Percentiles rank a stretch among this genome's conserved stretches.
Evolutionary conservation across 1,140 invertebrate genomes (phyloP).

Genomic region (Acromyrmex echinatior): DNA sequence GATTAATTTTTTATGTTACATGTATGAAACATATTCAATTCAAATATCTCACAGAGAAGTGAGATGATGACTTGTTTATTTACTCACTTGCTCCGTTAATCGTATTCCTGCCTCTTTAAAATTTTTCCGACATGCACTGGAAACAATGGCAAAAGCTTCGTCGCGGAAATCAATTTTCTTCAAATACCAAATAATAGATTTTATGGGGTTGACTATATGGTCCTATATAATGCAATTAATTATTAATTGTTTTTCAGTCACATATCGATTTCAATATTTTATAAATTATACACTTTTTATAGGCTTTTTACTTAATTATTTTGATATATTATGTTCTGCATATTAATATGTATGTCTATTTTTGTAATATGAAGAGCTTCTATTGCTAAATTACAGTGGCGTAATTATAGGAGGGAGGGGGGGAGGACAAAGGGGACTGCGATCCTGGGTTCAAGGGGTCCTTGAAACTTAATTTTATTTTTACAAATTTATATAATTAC

Average conservation of each 20-base stretch:
- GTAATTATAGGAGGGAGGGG: no score
- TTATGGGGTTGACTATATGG: conserved; percentile 83
- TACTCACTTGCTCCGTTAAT: conserved; percentile 74
- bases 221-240: conserved; percentile 74
- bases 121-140: conserved; percentile 59
- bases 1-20: background rate
- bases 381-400: background rate
- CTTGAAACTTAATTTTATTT: no score
- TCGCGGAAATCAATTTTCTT: conserved; percentile 84
- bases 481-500: no score
- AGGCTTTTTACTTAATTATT: background rate
- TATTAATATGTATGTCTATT: background rate
- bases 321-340: background rate
- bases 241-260: background rate
- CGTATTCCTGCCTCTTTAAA: conserved; percentile 74
- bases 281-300: no score
- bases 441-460: no score
- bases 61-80: conserved; percentile 2
- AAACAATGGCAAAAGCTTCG: conserved; percentile 84
- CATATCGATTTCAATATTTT: background rate
- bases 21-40: background rate
- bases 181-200: conserved; percentile 84
- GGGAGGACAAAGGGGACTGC: no score
- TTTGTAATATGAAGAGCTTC: no score
- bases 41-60: background rate